A percentile compares a stretch with the other conserved stretches of the same genome.
These are phyloP conservation scores for Byasa hedistus DNA, from an alignment of 2,888 invertebrate species.

Conservation along the genomic window DNA sequence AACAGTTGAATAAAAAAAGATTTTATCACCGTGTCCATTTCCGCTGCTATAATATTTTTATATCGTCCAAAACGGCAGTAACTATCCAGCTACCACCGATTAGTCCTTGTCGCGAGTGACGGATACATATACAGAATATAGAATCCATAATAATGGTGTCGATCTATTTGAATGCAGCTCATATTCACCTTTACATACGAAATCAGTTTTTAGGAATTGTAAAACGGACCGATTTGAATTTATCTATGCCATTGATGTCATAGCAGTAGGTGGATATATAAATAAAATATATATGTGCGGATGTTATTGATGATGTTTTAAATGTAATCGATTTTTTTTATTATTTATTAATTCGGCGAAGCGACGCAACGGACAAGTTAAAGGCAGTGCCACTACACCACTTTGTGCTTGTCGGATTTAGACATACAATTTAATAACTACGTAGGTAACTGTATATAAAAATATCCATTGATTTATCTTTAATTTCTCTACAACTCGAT, in stretches of 20 bases:
- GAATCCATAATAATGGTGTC: slow-evolving; percentile 25
- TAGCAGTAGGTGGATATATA: slow-evolving; percentile 36
- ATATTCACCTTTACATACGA: slow-evolving; percentile 30
- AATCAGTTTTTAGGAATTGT: slow-evolving; percentile 33
- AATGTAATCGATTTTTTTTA: neutral
- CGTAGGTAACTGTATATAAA: neutral
- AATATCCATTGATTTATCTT: neutral
- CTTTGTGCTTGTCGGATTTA: too few species aligned
- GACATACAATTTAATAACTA: too few species aligned
- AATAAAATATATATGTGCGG: slow-evolving; percentile 27
- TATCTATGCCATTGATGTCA: slow-evolving; percentile 59
- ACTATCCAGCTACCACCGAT: slow-evolving; percentile 7
- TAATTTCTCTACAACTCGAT: neutral
- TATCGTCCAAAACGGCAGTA: neutral
- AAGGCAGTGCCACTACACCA: too few species aligned
- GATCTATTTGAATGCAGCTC: slow-evolving; percentile 23
- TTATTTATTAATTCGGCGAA: neutral
- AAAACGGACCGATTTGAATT: slow-evolving; percentile 44
- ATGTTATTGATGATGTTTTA: neutral
- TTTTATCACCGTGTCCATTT: neutral
- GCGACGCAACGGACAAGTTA: too few species aligned
- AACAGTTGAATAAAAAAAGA: neutral
- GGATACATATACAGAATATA: slow-evolving; percentile 17
- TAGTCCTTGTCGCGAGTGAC: slow-evolving; percentile 28
- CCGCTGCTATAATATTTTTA: neutral